Evolutionary conservation across 2,888 invertebrate genomes (phyloP).

Genomic region (Coleophora deauratella): DNA sequence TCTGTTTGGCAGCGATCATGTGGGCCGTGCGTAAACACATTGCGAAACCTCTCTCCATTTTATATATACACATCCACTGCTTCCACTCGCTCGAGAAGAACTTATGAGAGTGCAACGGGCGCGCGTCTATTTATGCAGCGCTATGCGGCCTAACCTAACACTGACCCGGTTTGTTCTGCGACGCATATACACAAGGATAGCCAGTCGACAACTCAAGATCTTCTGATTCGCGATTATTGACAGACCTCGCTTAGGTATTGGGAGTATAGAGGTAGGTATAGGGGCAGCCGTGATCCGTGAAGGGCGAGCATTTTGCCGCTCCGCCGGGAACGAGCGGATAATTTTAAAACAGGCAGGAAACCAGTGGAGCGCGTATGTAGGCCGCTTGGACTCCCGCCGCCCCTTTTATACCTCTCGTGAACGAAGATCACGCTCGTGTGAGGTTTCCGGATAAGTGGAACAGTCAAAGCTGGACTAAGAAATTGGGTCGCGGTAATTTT

Average conservation of each 20-base stretch:
- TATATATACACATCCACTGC: slow-evolving; percentile 39
- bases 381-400: slow-evolving; percentile 53
- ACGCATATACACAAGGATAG: slow-evolving; percentile 61
- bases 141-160: slow-evolving; percentile 72
- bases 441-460: slow-evolving; percentile 65
- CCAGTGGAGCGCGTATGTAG: slow-evolving; percentile 63
- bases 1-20: slow-evolving; percentile 48
- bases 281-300: slow-evolving; percentile 58
- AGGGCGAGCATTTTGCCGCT: slow-evolving; percentile 61
- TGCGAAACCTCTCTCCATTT: slow-evolving; percentile 46
- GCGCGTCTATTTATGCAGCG: slow-evolving; percentile 58
- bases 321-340: slow-evolving; percentile 54
- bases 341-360: slow-evolving; percentile 67
- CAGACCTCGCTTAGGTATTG: slow-evolving; percentile 13
- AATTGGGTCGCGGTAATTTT: slow-evolving; percentile 54
- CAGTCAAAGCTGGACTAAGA: slow-evolving; percentile 37
- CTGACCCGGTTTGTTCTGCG: slow-evolving; percentile 64
- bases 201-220: slow-evolving; percentile 27
- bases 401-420: slow-evolving; percentile 55
- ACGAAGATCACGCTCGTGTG: slow-evolving; percentile 31
- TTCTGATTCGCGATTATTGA: slow-evolving; percentile 20
- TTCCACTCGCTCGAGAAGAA: slow-evolving; percentile 22
- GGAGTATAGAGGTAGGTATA: slow-evolving; percentile 31
- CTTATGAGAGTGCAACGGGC: slow-evolving; percentile 17
- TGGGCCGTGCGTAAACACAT: slow-evolving; percentile 47